phyloP scores from a whole-genome alignment of 30 jellyfish, hydroid and myxozoan species.

The Aurelia sp. region DNA sequence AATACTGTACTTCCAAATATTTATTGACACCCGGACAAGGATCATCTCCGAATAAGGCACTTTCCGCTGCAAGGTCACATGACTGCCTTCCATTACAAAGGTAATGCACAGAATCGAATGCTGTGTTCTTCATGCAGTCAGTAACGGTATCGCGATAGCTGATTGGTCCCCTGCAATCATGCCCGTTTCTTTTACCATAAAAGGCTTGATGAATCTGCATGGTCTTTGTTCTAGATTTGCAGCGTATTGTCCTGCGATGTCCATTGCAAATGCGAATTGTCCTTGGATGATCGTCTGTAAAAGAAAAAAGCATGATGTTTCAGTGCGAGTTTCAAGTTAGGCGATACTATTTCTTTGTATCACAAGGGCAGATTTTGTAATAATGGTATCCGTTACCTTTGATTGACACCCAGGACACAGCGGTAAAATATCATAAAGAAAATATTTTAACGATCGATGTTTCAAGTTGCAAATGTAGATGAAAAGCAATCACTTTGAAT shows the following conservation, averaged over 20 bases:
- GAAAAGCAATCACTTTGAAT: too few relatives aligned
- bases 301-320: too few relatives aligned
- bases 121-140: constrained; percentile 80
- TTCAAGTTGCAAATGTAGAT: too few relatives aligned
- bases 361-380: too few relatives aligned
- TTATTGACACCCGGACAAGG: constrained; percentile 96
- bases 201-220: constrained; percentile 78
- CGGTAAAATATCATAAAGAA: too few relatives aligned
- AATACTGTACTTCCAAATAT: constrained; percentile 80
- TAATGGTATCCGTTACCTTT: too few relatives aligned
- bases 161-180: constrained; percentile 92
- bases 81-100: constrained; percentile 88
- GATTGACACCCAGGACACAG: too few relatives aligned
- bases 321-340: too few relatives aligned
- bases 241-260: constrained; percentile 76
- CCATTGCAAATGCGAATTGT: constrained; percentile 91
- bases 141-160: constrained; percentile 87
- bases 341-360: too few relatives aligned
- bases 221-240: constrained; percentile 71
- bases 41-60: constrained; percentile 91
- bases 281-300: constrained; percentile 46
- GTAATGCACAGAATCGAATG: constrained; percentile 84
- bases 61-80: constrained; percentile 93
- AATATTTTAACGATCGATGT: too few relatives aligned
- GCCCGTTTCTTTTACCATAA: constrained; percentile 93